Evolutionary conservation across 1,140 invertebrate genomes (phyloP).

Genomic region (Cydia fagiglandana): DNA sequence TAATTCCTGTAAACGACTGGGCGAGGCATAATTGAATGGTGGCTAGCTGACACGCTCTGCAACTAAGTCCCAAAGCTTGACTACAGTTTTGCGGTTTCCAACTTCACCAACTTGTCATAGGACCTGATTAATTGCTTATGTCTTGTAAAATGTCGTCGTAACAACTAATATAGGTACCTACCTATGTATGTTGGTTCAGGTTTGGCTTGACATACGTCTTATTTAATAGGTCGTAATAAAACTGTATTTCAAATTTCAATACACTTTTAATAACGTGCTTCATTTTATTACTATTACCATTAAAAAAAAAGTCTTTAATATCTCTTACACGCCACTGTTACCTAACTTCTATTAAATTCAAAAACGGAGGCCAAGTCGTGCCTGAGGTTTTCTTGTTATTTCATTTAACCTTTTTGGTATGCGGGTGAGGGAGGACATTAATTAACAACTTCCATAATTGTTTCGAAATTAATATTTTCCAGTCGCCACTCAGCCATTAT

Average conservation of each 20-base stretch:
- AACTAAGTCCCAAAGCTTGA: slow-evolving; percentile 4
- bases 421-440: background rate
- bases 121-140: background rate
- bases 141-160: background rate
- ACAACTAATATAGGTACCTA: background rate
- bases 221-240: no score
- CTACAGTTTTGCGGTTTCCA: background rate
- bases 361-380: background rate
- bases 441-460: slow-evolving; percentile 9
- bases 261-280: no score
- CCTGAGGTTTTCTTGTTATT: background rate
- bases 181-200: background rate
- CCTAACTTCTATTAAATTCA: background rate
- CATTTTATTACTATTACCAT: no score
- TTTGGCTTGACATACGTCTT: no score
- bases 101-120: slow-evolving; percentile 7
- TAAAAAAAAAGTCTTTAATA: background rate
- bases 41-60: slow-evolving; percentile 1
- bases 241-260: no score
- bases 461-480: background rate
- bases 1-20: slow-evolving; percentile 15
- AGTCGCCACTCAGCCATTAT: background rate
- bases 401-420: background rate
- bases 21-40: slow-evolving; percentile 1
- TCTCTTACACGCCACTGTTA: background rate